A percentile compares a stretch with the other conserved stretches of the same genome.
phyloP scores from a whole-genome alignment of 2,888 invertebrate species.

The Brassicogethes aeneus region DNA sequence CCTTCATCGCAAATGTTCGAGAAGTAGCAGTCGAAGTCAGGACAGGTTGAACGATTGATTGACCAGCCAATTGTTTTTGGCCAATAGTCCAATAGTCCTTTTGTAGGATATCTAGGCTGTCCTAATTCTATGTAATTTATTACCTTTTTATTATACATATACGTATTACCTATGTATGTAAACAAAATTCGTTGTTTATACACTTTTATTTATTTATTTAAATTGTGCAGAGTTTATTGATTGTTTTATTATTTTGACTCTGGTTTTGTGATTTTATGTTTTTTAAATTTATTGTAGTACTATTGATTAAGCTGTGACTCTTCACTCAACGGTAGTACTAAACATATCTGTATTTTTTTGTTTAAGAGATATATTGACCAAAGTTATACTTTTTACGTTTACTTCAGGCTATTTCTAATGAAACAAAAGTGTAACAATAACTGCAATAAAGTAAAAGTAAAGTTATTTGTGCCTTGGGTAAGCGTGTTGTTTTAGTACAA shows the following conservation, averaged over 20 bases:
- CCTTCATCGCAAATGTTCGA: conserved; percentile 63
- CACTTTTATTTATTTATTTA: neutral
- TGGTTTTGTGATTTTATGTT: neutral
- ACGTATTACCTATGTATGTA: too few species aligned
- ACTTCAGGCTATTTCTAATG: neutral
- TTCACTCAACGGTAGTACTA: too few species aligned
- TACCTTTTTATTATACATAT: too few species aligned
- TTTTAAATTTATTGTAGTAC: too few species aligned
- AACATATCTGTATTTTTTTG: conserved; percentile 5
- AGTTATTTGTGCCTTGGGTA: conserved; percentile 10
- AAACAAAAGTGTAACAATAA: too few species aligned
- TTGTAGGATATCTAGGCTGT: neutral
- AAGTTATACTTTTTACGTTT: neutral
- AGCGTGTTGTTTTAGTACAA: conserved; percentile 12
- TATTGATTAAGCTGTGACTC: too few species aligned
- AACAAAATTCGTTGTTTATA: neutral
- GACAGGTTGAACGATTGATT: conserved; percentile 38
- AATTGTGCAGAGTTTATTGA: neutral
- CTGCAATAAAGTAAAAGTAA: neutral
- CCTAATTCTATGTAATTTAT: neutral
- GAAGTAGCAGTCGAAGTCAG: conserved; percentile 61
- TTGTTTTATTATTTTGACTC: neutral
- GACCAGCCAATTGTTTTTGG: conserved; percentile 12
- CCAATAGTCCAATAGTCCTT: neutral
- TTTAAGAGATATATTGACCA: conserved; percentile 5